Base-by-base conservation (phyloP, 2,888 invertebrate species). In the Coleophora flavipennella region DNA sequence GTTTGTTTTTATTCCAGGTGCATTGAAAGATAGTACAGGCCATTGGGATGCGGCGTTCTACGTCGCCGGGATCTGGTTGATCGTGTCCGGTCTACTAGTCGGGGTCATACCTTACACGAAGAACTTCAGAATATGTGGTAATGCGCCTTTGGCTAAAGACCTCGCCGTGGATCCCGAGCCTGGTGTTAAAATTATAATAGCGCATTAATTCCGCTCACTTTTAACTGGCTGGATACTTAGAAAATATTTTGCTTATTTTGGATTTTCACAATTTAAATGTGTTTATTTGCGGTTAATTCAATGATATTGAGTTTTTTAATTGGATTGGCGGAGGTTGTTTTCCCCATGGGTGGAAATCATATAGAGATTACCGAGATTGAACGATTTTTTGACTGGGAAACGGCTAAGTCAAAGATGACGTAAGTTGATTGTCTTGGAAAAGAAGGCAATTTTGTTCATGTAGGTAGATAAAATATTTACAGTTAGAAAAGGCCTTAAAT, bases 21-120 rank as follows among this genome's bases (percentile, higher is more conserved):
- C 72, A 10, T 51, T 84, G 1, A 69, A 86, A 62, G 93, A 93
- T 61, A 61, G 86, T 13, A 92, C 92, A 2, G 84, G 86, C 2
- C 75, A 84, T 28, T 95, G 94, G 91, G 91, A 93, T 51, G 86
- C 91, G 44, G 90, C 94, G 0, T 95, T 95, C 73, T 91, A 91
- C 67, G 87, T 92, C 49, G 91, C 94, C 28, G 94, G 94, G 11
- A 76, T 91, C 34, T 94, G 93, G 89, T 93, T 95, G 39, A 86
- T 92, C 12, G 70, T 95, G 13, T 91, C 95, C 25, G 96, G 95
- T 26, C 50, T 91, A 0, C 69, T 92, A 0, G 88, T 92, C 9
- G 87, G 85, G 1, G 72, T 90, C 2, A 90, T 91, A 49, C 90
- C 91, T 0, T 88, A 78, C 55, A 90, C 91, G 6, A 87, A 85